Percentiles rank a stretch among this genome's conserved stretches.
phyloP scores from a whole-genome alignment of 2,888 invertebrate genomes.

The Caenorhabditis zanzibari region DNA sequence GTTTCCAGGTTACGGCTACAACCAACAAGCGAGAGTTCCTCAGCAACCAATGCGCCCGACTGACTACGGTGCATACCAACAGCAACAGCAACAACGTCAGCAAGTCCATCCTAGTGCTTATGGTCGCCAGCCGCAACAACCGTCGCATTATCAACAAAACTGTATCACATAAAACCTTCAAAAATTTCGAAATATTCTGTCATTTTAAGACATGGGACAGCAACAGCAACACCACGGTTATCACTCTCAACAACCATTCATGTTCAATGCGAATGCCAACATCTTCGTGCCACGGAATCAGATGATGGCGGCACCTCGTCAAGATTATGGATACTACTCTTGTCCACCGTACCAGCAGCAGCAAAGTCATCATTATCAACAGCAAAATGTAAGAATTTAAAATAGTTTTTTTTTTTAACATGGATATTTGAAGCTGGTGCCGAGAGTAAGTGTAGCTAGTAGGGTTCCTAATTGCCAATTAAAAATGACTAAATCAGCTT shows the following conservation, averaged over 20 bases:
- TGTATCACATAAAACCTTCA: neutral
- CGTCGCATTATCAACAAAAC: constrained; percentile 20
- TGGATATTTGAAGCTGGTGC: too few relatives aligned
- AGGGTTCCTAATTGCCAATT: too few relatives aligned
- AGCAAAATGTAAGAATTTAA: neutral
- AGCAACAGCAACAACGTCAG: constrained; percentile 6
- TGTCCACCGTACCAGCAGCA: constrained; percentile 7
- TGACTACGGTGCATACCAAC: constrained; percentile 10
- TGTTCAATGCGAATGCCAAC: constrained; percentile 54
- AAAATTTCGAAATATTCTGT: too few relatives aligned
- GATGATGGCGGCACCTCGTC: neutral
- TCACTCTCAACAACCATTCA: constrained; percentile 37
- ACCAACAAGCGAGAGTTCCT: constrained; percentile 7
- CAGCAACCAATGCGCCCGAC: constrained; percentile 14
- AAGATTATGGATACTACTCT: constrained; percentile 22
- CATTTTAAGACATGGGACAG: constrained; percentile 22
- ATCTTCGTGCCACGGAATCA: constrained; percentile 33
- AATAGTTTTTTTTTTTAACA: too few relatives aligned
- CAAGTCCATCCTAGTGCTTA: constrained; percentile 2
- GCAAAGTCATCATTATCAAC: neutral
- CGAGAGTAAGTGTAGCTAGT: too few relatives aligned
- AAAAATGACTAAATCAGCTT: too few relatives aligned
- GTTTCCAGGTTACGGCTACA: constrained; percentile 21
- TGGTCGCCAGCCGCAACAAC: constrained; percentile 3
- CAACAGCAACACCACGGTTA: constrained; percentile 17